Evolutionary conservation across 2,113 vertebrate genomes (phyloP).

Genomic region (Crotalus helleri): DNA sequence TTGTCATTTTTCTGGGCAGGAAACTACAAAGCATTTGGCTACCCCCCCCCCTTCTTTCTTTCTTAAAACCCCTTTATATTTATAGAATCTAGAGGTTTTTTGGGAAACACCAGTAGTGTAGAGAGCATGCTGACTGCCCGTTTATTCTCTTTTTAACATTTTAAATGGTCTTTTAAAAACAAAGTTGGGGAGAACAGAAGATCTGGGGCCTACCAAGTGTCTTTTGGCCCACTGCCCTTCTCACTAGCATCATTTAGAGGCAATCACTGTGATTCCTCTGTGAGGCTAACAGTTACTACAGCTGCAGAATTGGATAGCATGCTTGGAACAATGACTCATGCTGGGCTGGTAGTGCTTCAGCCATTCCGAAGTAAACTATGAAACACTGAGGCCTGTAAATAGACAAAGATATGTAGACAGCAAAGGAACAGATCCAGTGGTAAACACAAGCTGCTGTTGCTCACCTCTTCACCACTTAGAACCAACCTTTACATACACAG

Average conservation of each 20-base stretch:
- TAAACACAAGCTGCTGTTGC: constrained; percentile 23
- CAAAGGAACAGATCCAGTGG: background rate
- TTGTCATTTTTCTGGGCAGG: background rate
- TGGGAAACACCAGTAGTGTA: background rate
- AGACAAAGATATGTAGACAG: constrained; percentile 25
- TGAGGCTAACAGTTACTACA: constrained; percentile 15
- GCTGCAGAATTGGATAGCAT: background rate
- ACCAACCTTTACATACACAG: background rate
- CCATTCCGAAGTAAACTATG: constrained; percentile 16
- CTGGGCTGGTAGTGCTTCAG: background rate
- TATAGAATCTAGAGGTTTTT: background rate
- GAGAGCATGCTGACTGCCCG: background rate
- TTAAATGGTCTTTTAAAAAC: background rate
- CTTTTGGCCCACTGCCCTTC: constrained; percentile 1
- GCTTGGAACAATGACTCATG: constrained; percentile 28
- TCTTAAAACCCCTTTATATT: background rate
- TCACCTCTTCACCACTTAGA: background rate
- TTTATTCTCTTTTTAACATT: background rate
- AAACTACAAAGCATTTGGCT: background rate
- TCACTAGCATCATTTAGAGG: background rate
- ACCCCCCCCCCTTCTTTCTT: background rate
- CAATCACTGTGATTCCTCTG: constrained; percentile 34
- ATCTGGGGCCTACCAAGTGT: background rate
- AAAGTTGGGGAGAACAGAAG: background rate
- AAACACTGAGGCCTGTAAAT: constrained; percentile 30